These are phyloP conservation scores for Harpegnathos saltator DNA, from an alignment of 1,140 invertebrate genomes.

Conservation along the genomic window DNA sequence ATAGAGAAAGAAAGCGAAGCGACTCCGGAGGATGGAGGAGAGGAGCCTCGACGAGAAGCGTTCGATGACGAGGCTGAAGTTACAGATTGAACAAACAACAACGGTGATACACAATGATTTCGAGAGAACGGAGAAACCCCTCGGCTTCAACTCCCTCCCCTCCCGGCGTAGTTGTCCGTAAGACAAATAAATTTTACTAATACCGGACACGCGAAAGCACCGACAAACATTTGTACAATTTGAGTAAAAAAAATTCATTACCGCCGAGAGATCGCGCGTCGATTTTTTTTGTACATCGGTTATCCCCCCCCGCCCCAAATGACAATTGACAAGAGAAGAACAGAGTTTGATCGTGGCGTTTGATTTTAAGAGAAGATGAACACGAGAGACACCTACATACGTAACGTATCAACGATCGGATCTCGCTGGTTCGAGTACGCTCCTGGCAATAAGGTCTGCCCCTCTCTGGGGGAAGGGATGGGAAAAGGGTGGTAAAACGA, in stretches of 20 bases:
- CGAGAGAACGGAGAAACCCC: not conserved
- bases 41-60: not conserved
- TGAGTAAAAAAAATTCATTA: too few relatives aligned
- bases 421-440: constrained; percentile 52
- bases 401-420: constrained; percentile 46
- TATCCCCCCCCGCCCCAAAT: too few relatives aligned
- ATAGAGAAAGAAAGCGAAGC: constrained; percentile 51
- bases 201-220: too few relatives aligned
- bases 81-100: constrained; percentile 51
- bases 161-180: too few relatives aligned
- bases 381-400: constrained; percentile 23
- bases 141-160: not conserved
- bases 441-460: constrained; percentile 49
- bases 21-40: constrained; percentile 18
- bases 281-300: too few relatives aligned
- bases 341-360: constrained; percentile 33
- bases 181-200: too few relatives aligned
- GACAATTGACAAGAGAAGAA: not conserved
- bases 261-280: too few relatives aligned
- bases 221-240: too few relatives aligned
- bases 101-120: constrained; percentile 37
- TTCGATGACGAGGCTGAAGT: constrained; percentile 39
- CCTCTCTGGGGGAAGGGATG: not conserved
- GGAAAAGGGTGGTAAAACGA: constrained; percentile 51
- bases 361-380: constrained; percentile 38